These are phyloP conservation scores for Acyrthosiphon pisum DNA, from an alignment of 1,140 invertebrate genomes.

Conservation along the genomic window DNA sequence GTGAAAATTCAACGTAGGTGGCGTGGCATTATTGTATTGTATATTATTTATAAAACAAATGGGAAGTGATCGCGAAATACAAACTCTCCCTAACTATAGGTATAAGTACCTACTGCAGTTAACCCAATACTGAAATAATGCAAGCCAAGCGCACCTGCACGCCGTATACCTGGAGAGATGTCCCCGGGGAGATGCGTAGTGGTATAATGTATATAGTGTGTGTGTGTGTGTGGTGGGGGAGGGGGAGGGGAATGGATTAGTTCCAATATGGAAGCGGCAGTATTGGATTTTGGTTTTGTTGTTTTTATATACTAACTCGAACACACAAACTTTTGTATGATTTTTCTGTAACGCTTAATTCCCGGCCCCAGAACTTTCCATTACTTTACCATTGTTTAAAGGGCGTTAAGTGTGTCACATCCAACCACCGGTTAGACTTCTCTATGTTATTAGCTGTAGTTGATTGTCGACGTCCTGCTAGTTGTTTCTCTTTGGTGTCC, in stretches of 20 bases:
- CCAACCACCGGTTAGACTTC: not conserved
- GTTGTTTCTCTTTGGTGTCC: too few relatives aligned
- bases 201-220: not conserved
- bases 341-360: not conserved
- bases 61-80: not conserved
- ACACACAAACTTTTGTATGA: not conserved
- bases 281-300: not conserved
- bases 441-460: not conserved
- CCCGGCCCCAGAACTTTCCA: not conserved
- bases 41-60: constrained; percentile 5
- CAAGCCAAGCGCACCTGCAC: not conserved
- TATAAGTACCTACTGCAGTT: too few relatives aligned
- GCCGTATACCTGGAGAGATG: not conserved
- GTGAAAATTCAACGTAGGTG: not conserved
- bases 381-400: constrained; percentile 29
- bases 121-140: not conserved
- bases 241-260: too few relatives aligned
- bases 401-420: not conserved
- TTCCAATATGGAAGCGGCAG: not conserved
- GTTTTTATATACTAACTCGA: not conserved
- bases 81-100: not conserved
- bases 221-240: not conserved
- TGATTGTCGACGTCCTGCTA: not conserved
- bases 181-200: not conserved
- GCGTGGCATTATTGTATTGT: not conserved